Conservation (phyloP, 23 tunicate species). For the Styela clava region DNA sequence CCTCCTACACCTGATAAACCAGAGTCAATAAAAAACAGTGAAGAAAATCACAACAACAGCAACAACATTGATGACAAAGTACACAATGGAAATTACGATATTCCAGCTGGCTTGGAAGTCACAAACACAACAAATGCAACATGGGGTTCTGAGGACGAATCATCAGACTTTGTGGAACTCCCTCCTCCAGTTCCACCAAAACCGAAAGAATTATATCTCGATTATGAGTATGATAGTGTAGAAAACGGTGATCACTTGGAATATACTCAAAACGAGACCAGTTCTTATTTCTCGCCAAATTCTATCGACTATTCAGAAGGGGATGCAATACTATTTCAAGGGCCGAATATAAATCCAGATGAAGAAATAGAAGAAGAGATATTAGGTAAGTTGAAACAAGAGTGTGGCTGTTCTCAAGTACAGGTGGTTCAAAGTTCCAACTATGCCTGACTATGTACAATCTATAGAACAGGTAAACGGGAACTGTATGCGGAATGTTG, state of each 20-base stretch:
- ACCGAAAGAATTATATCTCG: constrained; percentile 8
- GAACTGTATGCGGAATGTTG: neutral
- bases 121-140: neutral
- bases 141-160: constrained; percentile 25
- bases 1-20: constrained; percentile 38
- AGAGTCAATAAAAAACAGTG: neutral
- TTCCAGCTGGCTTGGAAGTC: neutral
- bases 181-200: constrained; percentile 23
- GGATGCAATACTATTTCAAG: neutral
- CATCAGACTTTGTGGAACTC: neutral
- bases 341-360: neutral
- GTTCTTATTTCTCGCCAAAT: constrained; percentile 7
- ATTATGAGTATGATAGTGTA: constrained; percentile 8
- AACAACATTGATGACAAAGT: neutral
- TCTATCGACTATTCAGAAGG: neutral
- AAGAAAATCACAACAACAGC: neutral
- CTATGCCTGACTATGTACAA: too few species aligned
- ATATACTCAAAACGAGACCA: neutral
- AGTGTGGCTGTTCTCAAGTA: too few species aligned
- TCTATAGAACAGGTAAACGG: too few species aligned
- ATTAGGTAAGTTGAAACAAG: neutral
- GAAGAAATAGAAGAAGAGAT: neutral
- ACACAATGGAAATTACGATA: neutral
- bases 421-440: too few species aligned
- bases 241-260: neutral